Conservation (phyloP, 2,797 vertebrate species). For the Agapornis canus region DNA sequence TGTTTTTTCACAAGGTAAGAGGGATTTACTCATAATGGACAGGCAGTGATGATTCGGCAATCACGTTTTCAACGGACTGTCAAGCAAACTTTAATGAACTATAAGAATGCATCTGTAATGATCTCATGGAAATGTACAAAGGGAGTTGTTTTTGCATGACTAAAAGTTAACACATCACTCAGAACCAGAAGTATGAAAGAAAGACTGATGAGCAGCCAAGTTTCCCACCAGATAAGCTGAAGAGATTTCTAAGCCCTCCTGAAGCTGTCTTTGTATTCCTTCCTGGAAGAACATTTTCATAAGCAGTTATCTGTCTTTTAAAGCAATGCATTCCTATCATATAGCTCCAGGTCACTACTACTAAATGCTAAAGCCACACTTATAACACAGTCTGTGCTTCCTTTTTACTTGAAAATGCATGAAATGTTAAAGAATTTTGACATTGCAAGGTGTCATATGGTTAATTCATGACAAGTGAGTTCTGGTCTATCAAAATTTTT, state of each 20-base stretch:
- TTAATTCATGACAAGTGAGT: not conserved
- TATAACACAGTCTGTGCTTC: not conserved
- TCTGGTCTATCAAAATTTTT: not conserved
- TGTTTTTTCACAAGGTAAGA: slow-evolving; percentile 46
- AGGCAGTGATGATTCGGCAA: slow-evolving; percentile 41
- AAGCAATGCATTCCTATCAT: not conserved
- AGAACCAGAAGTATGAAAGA: slow-evolving; percentile 21
- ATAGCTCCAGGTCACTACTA: not conserved
- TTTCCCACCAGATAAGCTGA: not conserved
- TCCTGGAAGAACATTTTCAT: not conserved
- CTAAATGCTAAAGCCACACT: not conserved
- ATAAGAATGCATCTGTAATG: slow-evolving; percentile 29
- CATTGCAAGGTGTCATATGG: not conserved
- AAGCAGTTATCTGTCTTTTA: not conserved
- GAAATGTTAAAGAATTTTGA: not conserved
- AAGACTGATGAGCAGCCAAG: slow-evolving; percentile 12
- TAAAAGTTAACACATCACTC: not conserved
- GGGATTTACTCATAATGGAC: slow-evolving; percentile 26
- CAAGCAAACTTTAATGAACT: slow-evolving; percentile 17
- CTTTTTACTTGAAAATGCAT: not conserved
- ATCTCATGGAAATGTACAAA: slow-evolving; percentile 37
- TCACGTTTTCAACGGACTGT: slow-evolving; percentile 27
- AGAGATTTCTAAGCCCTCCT: slow-evolving; percentile 9
- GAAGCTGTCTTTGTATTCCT: not conserved
- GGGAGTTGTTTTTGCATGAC: slow-evolving; percentile 18